These are phyloP conservation scores for Lates calcarifer DNA, from an alignment of 2,113 vertebrate genomes.

Conservation along the genomic window DNA sequence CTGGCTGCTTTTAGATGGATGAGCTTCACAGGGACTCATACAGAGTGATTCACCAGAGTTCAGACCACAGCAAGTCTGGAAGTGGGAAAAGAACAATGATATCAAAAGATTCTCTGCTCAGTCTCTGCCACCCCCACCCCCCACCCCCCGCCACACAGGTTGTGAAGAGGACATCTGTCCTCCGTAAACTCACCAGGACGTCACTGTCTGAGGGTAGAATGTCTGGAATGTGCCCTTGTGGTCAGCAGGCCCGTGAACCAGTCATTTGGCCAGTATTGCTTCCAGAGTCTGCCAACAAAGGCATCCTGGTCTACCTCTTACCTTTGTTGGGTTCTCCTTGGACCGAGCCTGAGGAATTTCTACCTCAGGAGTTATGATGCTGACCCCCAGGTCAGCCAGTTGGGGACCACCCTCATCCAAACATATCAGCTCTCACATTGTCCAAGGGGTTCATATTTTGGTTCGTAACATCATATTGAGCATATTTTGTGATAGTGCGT, in stretches of 20 bases:
- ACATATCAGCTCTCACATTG: conserved; percentile 75
- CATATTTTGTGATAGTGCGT: conserved; percentile 57
- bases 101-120: conserved; percentile 46
- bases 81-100: conserved; percentile 56
- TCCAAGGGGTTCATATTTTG: conserved; percentile 64
- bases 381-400: conserved; percentile 61
- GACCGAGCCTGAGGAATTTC: conserved; percentile 65
- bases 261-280: conserved; percentile 45
- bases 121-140: conserved; percentile 31
- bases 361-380: conserved; percentile 64
- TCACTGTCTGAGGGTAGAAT: conserved; percentile 66
- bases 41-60: conserved; percentile 67
- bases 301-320: conserved; percentile 51
- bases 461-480: conserved; percentile 73
- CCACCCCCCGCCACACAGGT: conserved; percentile 59
- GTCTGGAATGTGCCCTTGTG: conserved; percentile 71
- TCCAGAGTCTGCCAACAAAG: conserved; percentile 55
- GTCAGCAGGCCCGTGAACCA: conserved; percentile 52
- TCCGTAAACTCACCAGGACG: conserved; percentile 60
- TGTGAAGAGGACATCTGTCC: conserved; percentile 69
- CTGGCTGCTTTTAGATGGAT: conserved; percentile 44
- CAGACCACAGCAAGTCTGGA: conserved; percentile 63
- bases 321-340: conserved; percentile 53
- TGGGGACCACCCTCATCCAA: conserved; percentile 75
- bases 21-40: conserved; percentile 52